These are phyloP conservation scores for Euspilapteryx auroguttella DNA, from an alignment of 2,888 invertebrate genomes.

Conservation along the genomic window DNA sequence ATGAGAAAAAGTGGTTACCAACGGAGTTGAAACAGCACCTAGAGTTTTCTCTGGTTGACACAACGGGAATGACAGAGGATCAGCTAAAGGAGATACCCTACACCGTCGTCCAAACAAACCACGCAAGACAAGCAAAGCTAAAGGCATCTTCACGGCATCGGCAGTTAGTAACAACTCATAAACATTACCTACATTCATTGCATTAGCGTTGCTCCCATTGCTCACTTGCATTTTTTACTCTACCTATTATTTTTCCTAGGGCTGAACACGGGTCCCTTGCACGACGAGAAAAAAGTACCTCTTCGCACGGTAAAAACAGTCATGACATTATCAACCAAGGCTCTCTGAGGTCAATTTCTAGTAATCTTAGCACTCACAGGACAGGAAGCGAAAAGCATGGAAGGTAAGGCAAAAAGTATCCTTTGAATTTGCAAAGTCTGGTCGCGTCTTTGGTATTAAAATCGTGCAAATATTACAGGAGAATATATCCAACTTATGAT, in stretches of 20 bases:
- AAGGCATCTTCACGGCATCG: conserved; percentile 43
- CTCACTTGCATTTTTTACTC: no score
- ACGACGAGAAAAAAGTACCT: conserved; percentile 37
- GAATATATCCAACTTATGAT: conserved; percentile 43
- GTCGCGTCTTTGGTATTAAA: no score
- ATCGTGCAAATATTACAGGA: no score
- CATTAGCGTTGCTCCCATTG: no score
- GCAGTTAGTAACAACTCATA: conserved; percentile 22
- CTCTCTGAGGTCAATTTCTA: conserved; percentile 62
- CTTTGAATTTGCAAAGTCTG: no score
- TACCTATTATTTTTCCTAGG: no score
- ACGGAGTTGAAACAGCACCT: conserved; percentile 82
- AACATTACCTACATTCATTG: no score
- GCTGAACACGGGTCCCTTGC: conserved; percentile 44
- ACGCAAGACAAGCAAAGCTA: conserved; percentile 63
- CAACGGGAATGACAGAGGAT: conserved; percentile 85
- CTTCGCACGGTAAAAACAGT: conserved; percentile 29
- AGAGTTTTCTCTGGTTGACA: conserved; percentile 86
- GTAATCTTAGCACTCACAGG: conserved; percentile 59
- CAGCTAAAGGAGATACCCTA: conserved; percentile 87
- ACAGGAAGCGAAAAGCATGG: conserved; percentile 53
- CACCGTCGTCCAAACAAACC: conserved; percentile 79
- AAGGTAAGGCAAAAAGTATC: conserved; percentile 19
- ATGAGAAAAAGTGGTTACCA: conserved; percentile 72
- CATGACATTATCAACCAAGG: conserved; percentile 46